Conservation (phyloP, 2,888 invertebrate genomes). For the Protula sp. region DNA sequence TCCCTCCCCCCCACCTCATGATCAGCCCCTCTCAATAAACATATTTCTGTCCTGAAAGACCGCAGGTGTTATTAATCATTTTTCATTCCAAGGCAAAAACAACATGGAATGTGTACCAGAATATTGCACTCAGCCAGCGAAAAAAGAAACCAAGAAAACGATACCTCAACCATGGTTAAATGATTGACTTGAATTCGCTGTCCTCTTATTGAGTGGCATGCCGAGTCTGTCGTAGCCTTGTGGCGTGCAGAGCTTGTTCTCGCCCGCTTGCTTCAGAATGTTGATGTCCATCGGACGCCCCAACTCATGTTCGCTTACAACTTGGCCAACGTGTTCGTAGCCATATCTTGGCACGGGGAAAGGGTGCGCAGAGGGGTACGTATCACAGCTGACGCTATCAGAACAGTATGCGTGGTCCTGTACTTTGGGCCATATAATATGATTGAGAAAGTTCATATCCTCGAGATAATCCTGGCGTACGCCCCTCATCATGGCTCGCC, state of each 20-base stretch:
- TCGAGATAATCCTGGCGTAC: constrained; percentile 13
- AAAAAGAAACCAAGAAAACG: too few relatives aligned
- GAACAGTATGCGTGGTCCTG: constrained; percentile 20
- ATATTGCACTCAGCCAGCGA: too few relatives aligned
- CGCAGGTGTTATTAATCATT: too few relatives aligned
- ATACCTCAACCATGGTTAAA: too few relatives aligned
- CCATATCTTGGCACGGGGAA: constrained; percentile 21
- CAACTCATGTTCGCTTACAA: constrained; percentile 10
- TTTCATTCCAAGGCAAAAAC: too few relatives aligned
- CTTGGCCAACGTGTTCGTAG: constrained; percentile 25
- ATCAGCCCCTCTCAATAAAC: too few relatives aligned
- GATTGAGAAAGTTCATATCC: constrained; percentile 25
- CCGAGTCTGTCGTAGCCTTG: not conserved
- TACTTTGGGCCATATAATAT: constrained; percentile 23
- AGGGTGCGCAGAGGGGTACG: constrained; percentile 19
- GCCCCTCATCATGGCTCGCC: constrained; percentile 20
- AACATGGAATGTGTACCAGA: too few relatives aligned
- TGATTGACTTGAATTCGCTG: too few relatives aligned
- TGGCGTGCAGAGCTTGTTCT: constrained; percentile 4
- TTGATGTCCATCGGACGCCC: constrained; percentile 8
- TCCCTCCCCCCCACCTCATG: too few relatives aligned
- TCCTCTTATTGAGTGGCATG: too few relatives aligned
- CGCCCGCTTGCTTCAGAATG: constrained; percentile 4
- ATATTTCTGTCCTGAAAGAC: too few relatives aligned
- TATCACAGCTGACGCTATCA: constrained; percentile 27